Conservation (phyloP, 2,888 invertebrate genomes). For the Euzophera pinguis region DNA sequence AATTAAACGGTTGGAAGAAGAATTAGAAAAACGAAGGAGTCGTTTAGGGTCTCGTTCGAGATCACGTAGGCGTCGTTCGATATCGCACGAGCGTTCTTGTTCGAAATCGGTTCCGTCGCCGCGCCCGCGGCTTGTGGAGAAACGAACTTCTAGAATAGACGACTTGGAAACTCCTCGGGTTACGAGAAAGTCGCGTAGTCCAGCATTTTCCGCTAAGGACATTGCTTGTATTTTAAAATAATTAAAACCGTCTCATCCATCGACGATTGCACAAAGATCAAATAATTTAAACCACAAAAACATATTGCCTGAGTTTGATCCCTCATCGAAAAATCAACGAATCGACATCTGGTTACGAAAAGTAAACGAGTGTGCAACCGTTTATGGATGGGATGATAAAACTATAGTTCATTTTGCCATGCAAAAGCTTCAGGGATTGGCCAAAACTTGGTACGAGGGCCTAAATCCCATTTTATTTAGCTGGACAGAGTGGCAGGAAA, state of each 20-base stretch:
- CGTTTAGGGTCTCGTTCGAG: no score
- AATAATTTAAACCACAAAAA: slow-evolving; percentile 10
- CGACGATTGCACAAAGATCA: background rate
- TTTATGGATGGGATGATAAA: slow-evolving; percentile 28
- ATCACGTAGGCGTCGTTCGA: no score
- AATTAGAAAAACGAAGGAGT: no score
- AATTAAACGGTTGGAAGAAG: no score
- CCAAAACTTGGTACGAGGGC: slow-evolving; percentile 29
- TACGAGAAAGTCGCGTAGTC: slow-evolving; percentile 17
- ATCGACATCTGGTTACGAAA: slow-evolving; percentile 15
- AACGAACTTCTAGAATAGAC: no score
- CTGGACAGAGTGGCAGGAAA: slow-evolving; percentile 31
- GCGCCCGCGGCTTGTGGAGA: no score
- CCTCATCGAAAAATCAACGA: slow-evolving; percentile 16
- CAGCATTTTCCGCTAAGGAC: slow-evolving; percentile 13
- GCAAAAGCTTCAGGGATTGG: slow-evolving; percentile 21
- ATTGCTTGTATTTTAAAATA: slow-evolving; percentile 7
- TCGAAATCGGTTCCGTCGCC: no score
- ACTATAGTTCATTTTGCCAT: slow-evolving; percentile 16
- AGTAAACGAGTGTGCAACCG: slow-evolving; percentile 18
- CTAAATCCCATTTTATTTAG: slow-evolving; percentile 21
- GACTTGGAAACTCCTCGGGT: no score
- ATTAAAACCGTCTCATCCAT: background rate
- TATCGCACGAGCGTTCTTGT: no score
- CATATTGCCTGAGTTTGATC: slow-evolving; percentile 15